Conservation (phyloP, 2,113 vertebrate species). For the Mobula hypostoma region DNA sequence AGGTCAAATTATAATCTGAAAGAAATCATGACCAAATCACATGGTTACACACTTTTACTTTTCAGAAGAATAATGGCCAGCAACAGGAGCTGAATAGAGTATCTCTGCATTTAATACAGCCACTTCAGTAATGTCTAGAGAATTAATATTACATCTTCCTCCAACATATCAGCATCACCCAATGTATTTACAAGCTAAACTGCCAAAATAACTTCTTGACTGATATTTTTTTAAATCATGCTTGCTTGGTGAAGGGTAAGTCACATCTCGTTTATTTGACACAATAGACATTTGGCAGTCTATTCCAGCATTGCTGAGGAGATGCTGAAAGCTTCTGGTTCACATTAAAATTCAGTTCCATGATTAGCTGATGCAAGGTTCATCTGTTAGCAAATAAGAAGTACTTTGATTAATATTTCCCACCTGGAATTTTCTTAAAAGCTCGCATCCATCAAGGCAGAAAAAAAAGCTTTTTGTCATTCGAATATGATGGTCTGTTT, state of each 20-base stretch:
- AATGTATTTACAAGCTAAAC: too few relatives aligned
- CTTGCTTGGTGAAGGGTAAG: background rate
- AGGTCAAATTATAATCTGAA: background rate
- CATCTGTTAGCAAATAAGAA: background rate
- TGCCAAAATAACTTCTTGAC: background rate
- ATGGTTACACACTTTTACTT: background rate
- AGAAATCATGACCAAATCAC: background rate
- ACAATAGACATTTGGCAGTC: background rate
- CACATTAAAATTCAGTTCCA: background rate
- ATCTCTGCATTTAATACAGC: background rate
- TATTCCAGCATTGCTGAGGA: background rate
- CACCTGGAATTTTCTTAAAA: conserved; percentile 14
- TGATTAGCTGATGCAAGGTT: conserved; percentile 23
- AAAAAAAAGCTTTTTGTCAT: background rate
- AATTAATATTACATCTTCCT: background rate
- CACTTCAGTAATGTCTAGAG: background rate
- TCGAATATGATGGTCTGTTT: background rate
- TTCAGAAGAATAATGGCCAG: background rate
- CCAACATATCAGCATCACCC: background rate
- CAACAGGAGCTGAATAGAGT: background rate
- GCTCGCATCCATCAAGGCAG: background rate
- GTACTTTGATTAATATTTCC: conserved; percentile 20
- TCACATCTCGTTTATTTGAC: background rate
- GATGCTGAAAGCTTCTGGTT: conserved; percentile 11
- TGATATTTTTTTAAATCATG: background rate